Percentiles rank a stretch among this genome's conserved stretches.
Conservation (phyloP, 2,113 vertebrate genomes). For the Phasianus colchicus region DNA sequence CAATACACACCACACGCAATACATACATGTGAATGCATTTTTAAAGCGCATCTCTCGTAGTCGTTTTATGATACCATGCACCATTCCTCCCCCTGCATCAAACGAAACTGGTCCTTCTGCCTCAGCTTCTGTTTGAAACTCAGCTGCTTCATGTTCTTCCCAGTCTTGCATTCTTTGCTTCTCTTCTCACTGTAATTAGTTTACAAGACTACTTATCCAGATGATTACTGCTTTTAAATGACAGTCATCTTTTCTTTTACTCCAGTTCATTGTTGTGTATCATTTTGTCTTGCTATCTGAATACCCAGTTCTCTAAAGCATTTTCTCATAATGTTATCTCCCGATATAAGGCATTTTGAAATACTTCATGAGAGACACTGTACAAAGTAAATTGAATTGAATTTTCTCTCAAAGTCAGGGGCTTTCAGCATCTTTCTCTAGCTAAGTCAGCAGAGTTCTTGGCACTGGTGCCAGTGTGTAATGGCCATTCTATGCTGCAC, state of each 20-base stretch:
- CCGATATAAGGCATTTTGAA: slow-evolving; percentile 51
- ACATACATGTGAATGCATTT: neutral
- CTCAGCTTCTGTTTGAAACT: slow-evolving; percentile 21
- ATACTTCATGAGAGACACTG: slow-evolving; percentile 39
- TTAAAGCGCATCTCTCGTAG: neutral
- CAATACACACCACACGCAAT: neutral
- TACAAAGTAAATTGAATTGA: slow-evolving; percentile 60
- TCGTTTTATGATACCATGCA: neutral
- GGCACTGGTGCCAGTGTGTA: slow-evolving; percentile 48
- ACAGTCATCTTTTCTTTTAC: slow-evolving; percentile 55
- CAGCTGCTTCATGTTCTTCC: slow-evolving; percentile 9
- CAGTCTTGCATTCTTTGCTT: slow-evolving; percentile 36
- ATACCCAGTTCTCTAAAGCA: slow-evolving; percentile 38
- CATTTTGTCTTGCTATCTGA: slow-evolving; percentile 46
- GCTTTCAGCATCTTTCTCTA: slow-evolving; percentile 67
- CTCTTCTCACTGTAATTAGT: slow-evolving; percentile 57
- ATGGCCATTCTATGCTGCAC: slow-evolving; percentile 27
- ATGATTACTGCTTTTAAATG: slow-evolving; percentile 60
- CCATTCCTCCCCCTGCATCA: neutral
- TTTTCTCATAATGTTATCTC: slow-evolving; percentile 67
- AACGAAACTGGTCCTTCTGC: neutral
- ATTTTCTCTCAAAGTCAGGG: slow-evolving; percentile 52
- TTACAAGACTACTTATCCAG: slow-evolving; percentile 59
- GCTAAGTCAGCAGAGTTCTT: slow-evolving; percentile 72
- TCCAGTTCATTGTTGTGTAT: slow-evolving; percentile 59